phyloP scores from a whole-genome alignment of 2,888 invertebrate genomes.

The Volucella inanis region DNA sequence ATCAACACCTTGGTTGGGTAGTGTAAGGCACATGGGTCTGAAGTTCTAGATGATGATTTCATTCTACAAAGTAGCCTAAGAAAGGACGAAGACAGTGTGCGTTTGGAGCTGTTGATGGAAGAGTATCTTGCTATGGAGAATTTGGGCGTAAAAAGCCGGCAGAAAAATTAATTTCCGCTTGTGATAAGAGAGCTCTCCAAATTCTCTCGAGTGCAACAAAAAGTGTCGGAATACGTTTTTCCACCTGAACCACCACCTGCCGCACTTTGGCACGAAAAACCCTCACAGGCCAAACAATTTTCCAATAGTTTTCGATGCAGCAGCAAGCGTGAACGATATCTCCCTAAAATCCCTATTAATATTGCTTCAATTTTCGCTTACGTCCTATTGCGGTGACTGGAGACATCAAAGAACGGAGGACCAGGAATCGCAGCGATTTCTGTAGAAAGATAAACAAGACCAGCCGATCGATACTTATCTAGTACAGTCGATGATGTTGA shows the following conservation, averaged over 20 bases:
- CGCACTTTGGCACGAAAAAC: neutral
- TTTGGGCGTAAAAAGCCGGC: no score
- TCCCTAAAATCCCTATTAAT: conserved; percentile 1
- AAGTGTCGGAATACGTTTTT: no score
- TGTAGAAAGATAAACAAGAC: neutral
- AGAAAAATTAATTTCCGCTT: neutral
- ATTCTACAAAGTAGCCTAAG: no score
- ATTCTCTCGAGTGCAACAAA: no score
- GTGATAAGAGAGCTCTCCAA: neutral
- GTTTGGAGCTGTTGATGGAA: no score
- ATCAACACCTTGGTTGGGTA: no score
- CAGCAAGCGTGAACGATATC: conserved; percentile 8
- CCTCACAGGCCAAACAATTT: conserved; percentile 11
- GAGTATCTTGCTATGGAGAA: neutral
- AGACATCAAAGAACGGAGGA: no score
- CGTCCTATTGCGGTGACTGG: no score
- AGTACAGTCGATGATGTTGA: conserved; percentile 36
- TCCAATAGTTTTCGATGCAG: conserved; percentile 4
- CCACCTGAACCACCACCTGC: neutral
- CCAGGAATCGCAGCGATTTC: neutral
- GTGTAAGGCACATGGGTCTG: no score
- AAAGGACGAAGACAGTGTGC: no score
- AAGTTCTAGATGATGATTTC: no score
- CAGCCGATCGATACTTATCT: neutral
- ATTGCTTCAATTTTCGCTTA: no score